phyloP scores from a whole-genome alignment of 2,113 vertebrate species.

The Tautogolabrus adspersus region DNA sequence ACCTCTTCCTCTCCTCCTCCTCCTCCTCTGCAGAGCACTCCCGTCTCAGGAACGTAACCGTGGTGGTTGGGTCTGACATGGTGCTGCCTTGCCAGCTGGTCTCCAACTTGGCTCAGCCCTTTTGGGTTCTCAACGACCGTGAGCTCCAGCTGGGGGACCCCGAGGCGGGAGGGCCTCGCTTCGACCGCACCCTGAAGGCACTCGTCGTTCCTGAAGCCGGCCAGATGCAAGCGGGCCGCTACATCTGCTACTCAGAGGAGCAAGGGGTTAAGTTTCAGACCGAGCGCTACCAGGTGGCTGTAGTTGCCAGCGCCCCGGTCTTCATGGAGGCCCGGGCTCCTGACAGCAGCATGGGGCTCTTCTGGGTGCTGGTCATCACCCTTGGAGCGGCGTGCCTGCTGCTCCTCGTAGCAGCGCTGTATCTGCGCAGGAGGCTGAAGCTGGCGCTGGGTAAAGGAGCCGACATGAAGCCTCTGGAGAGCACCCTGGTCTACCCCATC shows the following conservation, averaged over 20 bases:
- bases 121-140: slow-evolving; percentile 89
- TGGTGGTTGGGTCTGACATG: slow-evolving; percentile 92
- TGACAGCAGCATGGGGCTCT: slow-evolving; percentile 89
- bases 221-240: slow-evolving; percentile 86
- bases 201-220: slow-evolving; percentile 87
- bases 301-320: slow-evolving; percentile 85
- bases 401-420: slow-evolving; percentile 88
- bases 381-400: slow-evolving; percentile 89
- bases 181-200: slow-evolving; percentile 86
- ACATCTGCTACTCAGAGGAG: slow-evolving; percentile 91
- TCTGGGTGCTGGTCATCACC: slow-evolving; percentile 94
- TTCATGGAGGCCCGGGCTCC: slow-evolving; percentile 91
- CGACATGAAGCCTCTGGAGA: slow-evolving; percentile 90
- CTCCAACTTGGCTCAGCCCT: slow-evolving; percentile 92
- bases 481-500: slow-evolving; percentile 94
- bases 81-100: slow-evolving; percentile 93
- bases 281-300: slow-evolving; percentile 88
- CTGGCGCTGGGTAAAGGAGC: slow-evolving; percentile 90
- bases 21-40: slow-evolving; percentile 79
- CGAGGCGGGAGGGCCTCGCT: slow-evolving; percentile 78
- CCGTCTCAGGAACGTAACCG: slow-evolving; percentile 88
- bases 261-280: slow-evolving; percentile 86
- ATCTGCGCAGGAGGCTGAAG: slow-evolving; percentile 89
- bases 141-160: slow-evolving; percentile 81
- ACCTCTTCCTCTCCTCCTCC: neutral